These are phyloP conservation scores for Oscheius sp. DNA, from an alignment of 1,140 invertebrate species.

Conservation along the genomic window DNA sequence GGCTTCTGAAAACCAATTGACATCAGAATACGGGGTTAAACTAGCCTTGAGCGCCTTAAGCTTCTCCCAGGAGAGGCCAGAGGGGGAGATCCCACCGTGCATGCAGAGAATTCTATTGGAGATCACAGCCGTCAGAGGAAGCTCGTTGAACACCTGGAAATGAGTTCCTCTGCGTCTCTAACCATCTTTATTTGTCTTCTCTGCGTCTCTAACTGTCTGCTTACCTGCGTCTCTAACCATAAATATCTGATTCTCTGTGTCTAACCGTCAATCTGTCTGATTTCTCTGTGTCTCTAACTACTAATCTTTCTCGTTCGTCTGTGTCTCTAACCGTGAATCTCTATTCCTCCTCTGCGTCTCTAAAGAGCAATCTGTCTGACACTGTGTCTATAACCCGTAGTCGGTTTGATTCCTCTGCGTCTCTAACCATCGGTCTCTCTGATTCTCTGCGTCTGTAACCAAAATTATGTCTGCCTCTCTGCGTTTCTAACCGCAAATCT, in stretches of 20 bases:
- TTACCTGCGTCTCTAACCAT: too few species aligned
- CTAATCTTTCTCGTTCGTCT: slow-evolving; percentile 5
- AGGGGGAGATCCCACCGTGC: slow-evolving; percentile 77
- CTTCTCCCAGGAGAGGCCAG: slow-evolving; percentile 66
- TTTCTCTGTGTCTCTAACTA: not conserved
- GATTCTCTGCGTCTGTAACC: too few species aligned
- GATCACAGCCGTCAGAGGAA: slow-evolving; percentile 73
- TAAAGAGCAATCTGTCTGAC: too few species aligned
- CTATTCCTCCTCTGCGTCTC: too few species aligned
- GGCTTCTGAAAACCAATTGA: slow-evolving; percentile 22
- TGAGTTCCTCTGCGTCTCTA: not conserved
- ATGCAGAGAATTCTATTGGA: slow-evolving; percentile 81
- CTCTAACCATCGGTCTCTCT: too few species aligned
- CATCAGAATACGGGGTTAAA: not conserved
- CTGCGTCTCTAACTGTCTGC: too few species aligned
- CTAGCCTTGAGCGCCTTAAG: slow-evolving; percentile 24
- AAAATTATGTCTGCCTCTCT: too few species aligned
- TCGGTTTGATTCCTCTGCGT: too few species aligned
- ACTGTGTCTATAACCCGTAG: too few species aligned
- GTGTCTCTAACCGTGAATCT: too few species aligned
- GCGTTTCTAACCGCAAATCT: too few species aligned
- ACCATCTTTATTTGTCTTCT: too few species aligned
- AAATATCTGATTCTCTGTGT: not conserved
- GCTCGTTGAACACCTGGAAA: slow-evolving; percentile 62
- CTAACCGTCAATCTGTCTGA: not conserved